phyloP scores from a whole-genome alignment of 1,140 invertebrate species.

The Maconellicoccus hirsutus region DNA sequence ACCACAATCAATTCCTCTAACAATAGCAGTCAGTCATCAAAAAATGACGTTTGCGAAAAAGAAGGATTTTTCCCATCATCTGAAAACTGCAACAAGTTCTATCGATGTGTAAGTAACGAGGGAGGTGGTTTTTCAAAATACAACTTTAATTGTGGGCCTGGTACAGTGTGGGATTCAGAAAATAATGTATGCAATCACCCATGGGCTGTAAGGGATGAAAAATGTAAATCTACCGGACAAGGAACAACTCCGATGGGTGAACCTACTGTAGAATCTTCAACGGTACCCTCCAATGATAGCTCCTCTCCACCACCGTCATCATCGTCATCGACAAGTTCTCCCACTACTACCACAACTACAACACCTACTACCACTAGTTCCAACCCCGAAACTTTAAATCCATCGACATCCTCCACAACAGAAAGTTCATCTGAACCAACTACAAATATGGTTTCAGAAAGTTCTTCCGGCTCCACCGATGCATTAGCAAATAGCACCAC shows the following conservation, averaged over 20 bases:
- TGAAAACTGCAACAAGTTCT: slow-evolving; percentile 37
- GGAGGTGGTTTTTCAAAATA: slow-evolving; percentile 37
- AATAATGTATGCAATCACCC: slow-evolving; percentile 40
- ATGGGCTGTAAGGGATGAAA: slow-evolving; percentile 33
- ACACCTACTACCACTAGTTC: not conserved
- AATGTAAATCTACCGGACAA: not conserved
- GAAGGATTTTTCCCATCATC: slow-evolving; percentile 46
- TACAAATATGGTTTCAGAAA: too few species aligned
- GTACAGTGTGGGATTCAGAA: slow-evolving; percentile 39
- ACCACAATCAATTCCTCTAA: slow-evolving; percentile 4
- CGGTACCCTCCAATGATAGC: not conserved
- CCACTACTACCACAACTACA: not conserved
- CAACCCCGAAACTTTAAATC: not conserved
- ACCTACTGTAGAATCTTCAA: not conserved
- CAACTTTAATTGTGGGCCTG: slow-evolving; percentile 36
- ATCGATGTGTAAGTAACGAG: slow-evolving; percentile 35
- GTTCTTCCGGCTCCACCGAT: not conserved
- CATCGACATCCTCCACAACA: not conserved
- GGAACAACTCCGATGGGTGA: not conserved
- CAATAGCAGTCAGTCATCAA: not conserved
- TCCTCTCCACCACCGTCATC: slow-evolving; percentile 13
- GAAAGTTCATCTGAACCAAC: slow-evolving; percentile 1
- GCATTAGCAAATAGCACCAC: not conserved
- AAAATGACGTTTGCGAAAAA: slow-evolving; percentile 32
- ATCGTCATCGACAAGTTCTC: not conserved